Base-by-base conservation (phyloP, 2,888 invertebrate genomes). In the Habroteleia sp. region DNA sequence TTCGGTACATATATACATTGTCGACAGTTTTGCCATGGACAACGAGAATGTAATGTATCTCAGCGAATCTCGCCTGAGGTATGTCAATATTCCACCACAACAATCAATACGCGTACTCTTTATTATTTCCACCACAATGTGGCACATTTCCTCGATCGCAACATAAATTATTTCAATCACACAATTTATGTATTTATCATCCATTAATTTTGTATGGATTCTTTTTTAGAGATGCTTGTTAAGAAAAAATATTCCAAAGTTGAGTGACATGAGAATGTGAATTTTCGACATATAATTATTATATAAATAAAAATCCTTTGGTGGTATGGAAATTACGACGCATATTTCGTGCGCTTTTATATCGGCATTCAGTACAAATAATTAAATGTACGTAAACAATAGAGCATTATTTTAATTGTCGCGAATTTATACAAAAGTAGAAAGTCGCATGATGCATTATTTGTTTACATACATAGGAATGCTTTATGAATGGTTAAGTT, bases 51-150 rank as follows among this genome's bases (percentile, higher is more conserved):
- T 58, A 48, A 56, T 56, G 39, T 35, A 41, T 33, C 33, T 33
- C 20, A 2, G 58, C 23, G 25, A 56, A 58, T 68, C 58, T 42
- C 41, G 50, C 58, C 58, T 17, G 20, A 60, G 58, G 50, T 50
- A 60, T 69, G 58, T 58, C 58, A 69, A 60, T 60, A 50, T 42
- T 42, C 33, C 42, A 6, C 11, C 27, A 58, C 42, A 41, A 56
- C 48, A 60, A 42, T 69, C 68, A 69, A 56, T 69, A 60, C 20
- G 25, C 48, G 17, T 41, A 33, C 35, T 41, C 68, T 69, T 69
- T 69, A 69, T 46, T 46, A 54, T 42, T 60, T 50, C 29, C 16
- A 31, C 37, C 29, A 35, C 35, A 41, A 48, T 25, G 35, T 17
- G 27, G 20, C 11, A 50, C 14, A 20, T 20, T 50, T 48, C 10